A percentile compares a stretch with the other conserved stretches of the same genome.
Evolutionary conservation across 2,888 invertebrate genomes (phyloP).

Genomic region (Callinectes sapidus): DNA sequence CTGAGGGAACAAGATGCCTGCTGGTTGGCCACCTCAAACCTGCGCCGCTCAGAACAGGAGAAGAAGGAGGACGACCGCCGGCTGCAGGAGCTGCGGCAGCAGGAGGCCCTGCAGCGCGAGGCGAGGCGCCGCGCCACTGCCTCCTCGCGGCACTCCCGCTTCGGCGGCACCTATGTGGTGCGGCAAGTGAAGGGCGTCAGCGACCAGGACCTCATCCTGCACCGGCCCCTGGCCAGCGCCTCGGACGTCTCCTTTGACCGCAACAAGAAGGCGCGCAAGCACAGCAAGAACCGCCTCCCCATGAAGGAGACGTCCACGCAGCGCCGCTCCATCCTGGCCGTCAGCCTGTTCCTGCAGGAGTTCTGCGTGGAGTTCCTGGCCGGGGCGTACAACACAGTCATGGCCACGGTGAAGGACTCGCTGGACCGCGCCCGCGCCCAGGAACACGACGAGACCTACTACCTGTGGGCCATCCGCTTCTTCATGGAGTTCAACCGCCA

Average conservation of each 20-base stretch:
- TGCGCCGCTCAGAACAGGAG: conserved; percentile 84
- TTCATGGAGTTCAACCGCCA: conserved; percentile 98
- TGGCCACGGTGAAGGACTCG: conserved; percentile 86
- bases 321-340: conserved; percentile 90
- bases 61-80: conserved; percentile 91
- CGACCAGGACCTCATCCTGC: conserved; percentile 88
- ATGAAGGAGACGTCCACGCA: conserved; percentile 81
- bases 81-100: conserved; percentile 83
- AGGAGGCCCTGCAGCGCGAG: conserved; percentile 60
- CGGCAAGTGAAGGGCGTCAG: conserved; percentile 95
- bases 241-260: conserved; percentile 86
- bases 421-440: conserved; percentile 80
- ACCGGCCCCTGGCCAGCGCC: conserved; percentile 88
- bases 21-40: conserved; percentile 84
- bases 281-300: conserved; percentile 86
- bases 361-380: conserved; percentile 95
- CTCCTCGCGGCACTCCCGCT: conserved; percentile 85
- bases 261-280: conserved; percentile 83
- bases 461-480: conserved; percentile 94
- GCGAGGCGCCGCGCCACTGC: conserved; percentile 56
- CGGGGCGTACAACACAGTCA: conserved; percentile 93
- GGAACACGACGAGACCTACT: conserved; percentile 93
- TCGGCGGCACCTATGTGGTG: conserved; percentile 94
- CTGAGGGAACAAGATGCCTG: conserved; percentile 90
- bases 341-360: conserved; percentile 92